phyloP scores from a whole-genome alignment of 2,113 vertebrate species.

The Guaruba guarouba region DNA sequence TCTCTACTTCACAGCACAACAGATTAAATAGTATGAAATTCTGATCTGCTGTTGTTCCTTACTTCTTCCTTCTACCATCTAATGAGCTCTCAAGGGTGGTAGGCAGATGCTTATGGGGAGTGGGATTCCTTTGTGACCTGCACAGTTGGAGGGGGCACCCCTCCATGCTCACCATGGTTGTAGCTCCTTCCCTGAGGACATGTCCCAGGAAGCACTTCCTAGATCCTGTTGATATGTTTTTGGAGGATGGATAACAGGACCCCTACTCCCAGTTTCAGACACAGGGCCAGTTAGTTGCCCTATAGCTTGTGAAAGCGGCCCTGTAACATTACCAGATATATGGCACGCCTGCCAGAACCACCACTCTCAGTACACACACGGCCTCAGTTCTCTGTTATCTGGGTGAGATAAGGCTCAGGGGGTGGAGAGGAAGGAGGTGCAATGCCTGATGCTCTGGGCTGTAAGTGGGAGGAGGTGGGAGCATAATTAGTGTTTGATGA shows the following conservation, averaged over 20 bases:
- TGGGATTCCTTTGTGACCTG: neutral
- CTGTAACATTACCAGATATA: neutral
- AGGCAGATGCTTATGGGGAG: neutral
- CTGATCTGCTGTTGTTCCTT: neutral
- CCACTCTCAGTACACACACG: rapidly evolving
- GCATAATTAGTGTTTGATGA: neutral
- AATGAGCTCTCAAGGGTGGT: neutral
- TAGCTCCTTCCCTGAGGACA: neutral
- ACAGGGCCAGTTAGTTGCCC: neutral
- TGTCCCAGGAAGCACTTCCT: neutral
- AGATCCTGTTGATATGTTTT: neutral
- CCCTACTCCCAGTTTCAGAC: neutral
- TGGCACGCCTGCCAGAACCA: neutral
- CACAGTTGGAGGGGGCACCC: neutral
- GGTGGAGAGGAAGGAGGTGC: neutral
- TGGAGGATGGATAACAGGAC: neutral
- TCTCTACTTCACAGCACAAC: neutral
- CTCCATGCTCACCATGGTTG: neutral
- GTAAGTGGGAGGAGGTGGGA: neutral
- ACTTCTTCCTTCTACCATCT: neutral
- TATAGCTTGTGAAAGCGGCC: neutral
- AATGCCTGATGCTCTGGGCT: neutral
- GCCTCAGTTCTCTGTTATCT: rapidly evolving
- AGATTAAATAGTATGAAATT: neutral
- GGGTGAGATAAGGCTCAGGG: neutral